Conservation (phyloP, 2,888 invertebrate genomes). For the Tigriopus californicus region DNA sequence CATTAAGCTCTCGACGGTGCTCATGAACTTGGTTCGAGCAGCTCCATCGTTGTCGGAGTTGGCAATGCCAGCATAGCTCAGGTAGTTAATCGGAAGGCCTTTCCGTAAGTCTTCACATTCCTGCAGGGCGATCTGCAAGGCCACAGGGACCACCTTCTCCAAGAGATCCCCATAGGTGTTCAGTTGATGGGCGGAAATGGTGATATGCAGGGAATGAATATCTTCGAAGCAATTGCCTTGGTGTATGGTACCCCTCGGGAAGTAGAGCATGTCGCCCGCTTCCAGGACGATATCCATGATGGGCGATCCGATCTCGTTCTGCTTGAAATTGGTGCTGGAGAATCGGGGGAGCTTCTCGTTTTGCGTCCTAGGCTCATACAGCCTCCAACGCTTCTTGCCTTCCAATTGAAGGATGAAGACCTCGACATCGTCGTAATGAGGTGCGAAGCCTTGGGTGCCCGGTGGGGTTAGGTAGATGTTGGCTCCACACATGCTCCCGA, state of each 20-base stretch:
- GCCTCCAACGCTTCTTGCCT: constrained; percentile 80
- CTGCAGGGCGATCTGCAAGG: constrained; percentile 49
- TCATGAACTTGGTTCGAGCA: constrained; percentile 22
- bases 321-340: constrained; percentile 58
- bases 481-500: constrained; percentile 68
- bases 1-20: constrained; percentile 37
- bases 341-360: constrained; percentile 53
- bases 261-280: constrained; percentile 79
- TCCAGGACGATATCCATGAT: constrained; percentile 56
- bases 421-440: constrained; percentile 97
- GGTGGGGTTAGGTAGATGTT: constrained; percentile 92
- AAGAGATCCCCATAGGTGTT: constrained; percentile 77
- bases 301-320: constrained; percentile 52
- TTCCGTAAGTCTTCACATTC: constrained; percentile 48
- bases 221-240: constrained; percentile 51
- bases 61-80: constrained; percentile 51
- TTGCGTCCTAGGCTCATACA: constrained; percentile 53
- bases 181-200: constrained; percentile 75
- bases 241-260: constrained; percentile 40
- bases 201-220: constrained; percentile 79
- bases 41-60: constrained; percentile 35
- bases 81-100: constrained; percentile 60
- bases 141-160: constrained; percentile 53
- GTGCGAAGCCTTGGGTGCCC: constrained; percentile 90
- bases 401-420: constrained; percentile 91